A percentile compares a stretch with the other conserved stretches of the same genome.
Evolutionary conservation across 2,113 vertebrate genomes (phyloP).

Genomic region (Xenopus tropicalis): UCB_Xtro_10.0 CM004445.2:85269001-85269500

Average conservation of each 20-base stretch:
- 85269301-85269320: not conserved
- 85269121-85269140: too few species aligned
- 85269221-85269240: not conserved
- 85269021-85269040: too few species aligned
- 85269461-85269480: not conserved
- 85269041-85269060: too few species aligned
- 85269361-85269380: conserved; percentile 3
- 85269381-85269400: conserved; percentile 1
- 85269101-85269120: too few species aligned
- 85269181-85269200: not conserved
- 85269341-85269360: not conserved
- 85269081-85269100: too few species aligned
- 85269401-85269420: not conserved
- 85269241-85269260: conserved; percentile 2
- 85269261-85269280: not conserved
- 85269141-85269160: too few species aligned
- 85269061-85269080: too few species aligned
- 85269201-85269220: not conserved
- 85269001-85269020: too few species aligned
- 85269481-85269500: not conserved
- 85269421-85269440: not conserved
- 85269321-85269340: not conserved
- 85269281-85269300: not conserved
- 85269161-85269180: too few species aligned
- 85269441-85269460: not conserved